A percentile compares a stretch with the other conserved stretches of the same genome.
Evolutionary conservation across 2,797 vertebrate genomes (phyloP).

Genomic region (Sebastiscus albofasciatus): DNA sequence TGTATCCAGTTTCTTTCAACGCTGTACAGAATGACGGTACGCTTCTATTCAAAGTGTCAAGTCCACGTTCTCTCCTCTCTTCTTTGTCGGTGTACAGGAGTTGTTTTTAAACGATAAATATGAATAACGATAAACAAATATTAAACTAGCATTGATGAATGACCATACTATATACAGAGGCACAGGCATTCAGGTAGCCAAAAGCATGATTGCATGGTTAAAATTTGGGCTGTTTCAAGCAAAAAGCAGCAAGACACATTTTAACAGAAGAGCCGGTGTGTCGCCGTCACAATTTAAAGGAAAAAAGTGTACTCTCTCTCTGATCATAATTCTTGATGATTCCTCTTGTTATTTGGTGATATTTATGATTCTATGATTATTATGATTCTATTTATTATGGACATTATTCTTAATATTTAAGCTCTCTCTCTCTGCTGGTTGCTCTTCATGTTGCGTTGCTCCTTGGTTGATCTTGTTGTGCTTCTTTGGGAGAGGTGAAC

Average conservation of each 20-base stretch:
- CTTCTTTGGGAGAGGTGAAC: slow-evolving; percentile 81
- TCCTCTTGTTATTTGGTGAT: slow-evolving; percentile 83
- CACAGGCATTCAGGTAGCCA: slow-evolving; percentile 78
- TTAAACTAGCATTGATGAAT: slow-evolving; percentile 77
- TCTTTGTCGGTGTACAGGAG: slow-evolving; percentile 80
- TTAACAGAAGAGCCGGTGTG: slow-evolving; percentile 63
- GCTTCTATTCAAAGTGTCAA: slow-evolving; percentile 66
- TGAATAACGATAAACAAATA: slow-evolving; percentile 71
- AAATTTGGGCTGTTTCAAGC: slow-evolving; percentile 74
- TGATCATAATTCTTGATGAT: slow-evolving; percentile 75
- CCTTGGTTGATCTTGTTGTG: slow-evolving; percentile 82
- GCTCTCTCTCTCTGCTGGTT: slow-evolving; percentile 80
- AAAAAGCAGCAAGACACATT: slow-evolving; percentile 73
- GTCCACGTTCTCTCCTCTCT: slow-evolving; percentile 65
- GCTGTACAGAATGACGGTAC: slow-evolving; percentile 77
- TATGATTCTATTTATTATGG: slow-evolving; percentile 83
- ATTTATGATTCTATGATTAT: slow-evolving; percentile 80
- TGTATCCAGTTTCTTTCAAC: slow-evolving; percentile 53
- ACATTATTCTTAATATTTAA: slow-evolving; percentile 82
- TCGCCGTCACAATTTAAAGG: slow-evolving; percentile 77
- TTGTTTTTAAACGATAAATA: slow-evolving; percentile 75
- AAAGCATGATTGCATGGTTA: slow-evolving; percentile 87
- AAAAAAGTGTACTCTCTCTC: slow-evolving; percentile 74
- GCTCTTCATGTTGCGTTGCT: slow-evolving; percentile 78
- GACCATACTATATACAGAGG: slow-evolving; percentile 80